Evolutionary conservation across 37 sponge, comb jelly and placozoan genomes (phyloP), one percentile per base, ranked within the genome.

Genomic region (Agelas oroides): DNA sequence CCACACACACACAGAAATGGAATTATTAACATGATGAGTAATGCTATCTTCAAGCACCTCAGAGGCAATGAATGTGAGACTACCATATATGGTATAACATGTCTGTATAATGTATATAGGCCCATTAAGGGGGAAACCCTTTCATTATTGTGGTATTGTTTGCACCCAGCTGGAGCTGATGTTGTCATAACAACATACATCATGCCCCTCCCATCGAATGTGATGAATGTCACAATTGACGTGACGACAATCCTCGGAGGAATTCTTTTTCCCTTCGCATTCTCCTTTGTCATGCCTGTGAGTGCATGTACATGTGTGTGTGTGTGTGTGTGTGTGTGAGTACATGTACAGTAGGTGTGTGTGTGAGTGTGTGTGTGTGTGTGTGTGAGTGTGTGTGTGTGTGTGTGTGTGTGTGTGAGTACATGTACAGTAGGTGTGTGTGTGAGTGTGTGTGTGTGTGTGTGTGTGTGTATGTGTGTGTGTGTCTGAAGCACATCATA

Each of bases 221-320:
- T 56, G 25, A 63, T 63, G 38, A 59, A 73, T 54, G 40, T 92
- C 40, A 88, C 87, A 27, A 81, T 93, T 61, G 94, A 89, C 56
- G 71, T 93, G 20, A 33, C 83, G 0, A 85, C 86, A 37, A 28
- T 93, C 24, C 83, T 93, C 5, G 90, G 90, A 40, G 90, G 90
- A 25, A 21, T 86, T 6, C 83, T 93, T 20, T 93, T 59, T 28
- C 94, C 94, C 1, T 93, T 88, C 71, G 86, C 94, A 2, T 34
- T 74, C 31, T 88, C 90, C 34, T 85, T 93, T 65, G 80, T 93
- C 2, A 76, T 93, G 1, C 94, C 94, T 19, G 94, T 93, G 53
- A 77, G 93, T 81, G 39, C 19, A 32, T 6, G 6, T 67, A 32
- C 31, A 30, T 67, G 31, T 67, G 58, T 34, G 35, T 75, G 75